Evolutionary conservation across 2,888 invertebrate species (phyloP).

Genomic region (Cylloceria caligata): DNA sequence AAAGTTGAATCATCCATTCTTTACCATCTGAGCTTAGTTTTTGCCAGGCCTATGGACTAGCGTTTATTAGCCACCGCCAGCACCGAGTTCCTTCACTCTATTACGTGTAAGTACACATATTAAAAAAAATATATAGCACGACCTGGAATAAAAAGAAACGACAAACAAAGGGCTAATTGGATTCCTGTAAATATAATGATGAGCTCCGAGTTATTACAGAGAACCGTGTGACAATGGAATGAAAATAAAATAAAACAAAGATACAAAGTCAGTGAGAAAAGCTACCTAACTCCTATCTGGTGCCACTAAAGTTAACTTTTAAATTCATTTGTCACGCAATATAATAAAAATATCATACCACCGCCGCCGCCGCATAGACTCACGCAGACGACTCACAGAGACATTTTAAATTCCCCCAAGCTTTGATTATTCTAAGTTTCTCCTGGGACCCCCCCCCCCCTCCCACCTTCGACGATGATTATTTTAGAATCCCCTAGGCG

Average conservation of each 20-base stretch:
- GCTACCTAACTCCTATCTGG: neutral
- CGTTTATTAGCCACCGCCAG: neutral
- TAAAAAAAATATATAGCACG: neutral
- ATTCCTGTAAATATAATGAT: conserved; percentile 24
- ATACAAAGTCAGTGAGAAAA: neutral
- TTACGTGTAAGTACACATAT: neutral
- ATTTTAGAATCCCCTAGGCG: too few species aligned
- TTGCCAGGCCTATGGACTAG: neutral
- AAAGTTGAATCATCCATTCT: conserved; percentile 45
- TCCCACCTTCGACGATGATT: too few species aligned
- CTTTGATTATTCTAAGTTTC: too few species aligned
- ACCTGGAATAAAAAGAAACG: conserved; percentile 4
- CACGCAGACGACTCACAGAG: too few species aligned
- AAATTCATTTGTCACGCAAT: too few species aligned
- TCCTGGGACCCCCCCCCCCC: too few species aligned
- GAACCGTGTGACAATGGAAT: neutral
- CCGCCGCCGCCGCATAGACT: too few species aligned
- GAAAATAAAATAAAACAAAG: neutral
- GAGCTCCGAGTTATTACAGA: neutral
- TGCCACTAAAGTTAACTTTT: neutral
- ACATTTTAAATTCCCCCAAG: too few species aligned
- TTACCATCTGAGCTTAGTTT: conserved; percentile 36
- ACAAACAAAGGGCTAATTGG: conserved; percentile 35
- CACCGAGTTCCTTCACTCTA: neutral
- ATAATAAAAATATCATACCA: too few species aligned